Conservation (phyloP, 1,140 invertebrate species). For the Mesaphorura yosii region DNA sequence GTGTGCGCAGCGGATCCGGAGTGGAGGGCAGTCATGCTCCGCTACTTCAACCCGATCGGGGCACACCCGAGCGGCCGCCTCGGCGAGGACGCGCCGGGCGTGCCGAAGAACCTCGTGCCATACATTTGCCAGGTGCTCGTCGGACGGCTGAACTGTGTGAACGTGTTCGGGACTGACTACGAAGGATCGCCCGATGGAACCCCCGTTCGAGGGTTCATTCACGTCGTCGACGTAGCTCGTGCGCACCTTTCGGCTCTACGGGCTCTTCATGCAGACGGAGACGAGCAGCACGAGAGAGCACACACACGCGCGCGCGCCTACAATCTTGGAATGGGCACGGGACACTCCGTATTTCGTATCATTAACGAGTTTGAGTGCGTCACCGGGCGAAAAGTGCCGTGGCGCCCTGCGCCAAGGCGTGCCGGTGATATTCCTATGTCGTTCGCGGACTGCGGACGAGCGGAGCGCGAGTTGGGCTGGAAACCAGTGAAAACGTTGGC, state of each 20-base stretch:
- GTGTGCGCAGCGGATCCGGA: constrained; percentile 64
- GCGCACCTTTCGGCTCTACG: constrained; percentile 81
- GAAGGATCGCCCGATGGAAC: constrained; percentile 91
- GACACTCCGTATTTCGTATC: constrained; percentile 85
- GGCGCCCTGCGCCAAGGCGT: constrained; percentile 60
- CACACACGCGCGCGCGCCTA: no score
- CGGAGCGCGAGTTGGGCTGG: constrained; percentile 69
- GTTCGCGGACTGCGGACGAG: constrained; percentile 69
- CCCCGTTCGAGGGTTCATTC: no score
- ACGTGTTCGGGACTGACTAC: constrained; percentile 88
- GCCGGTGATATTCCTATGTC: constrained; percentile 72
- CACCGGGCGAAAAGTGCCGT: constrained; percentile 58
- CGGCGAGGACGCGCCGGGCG: constrained; percentile 91
- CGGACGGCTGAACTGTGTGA: constrained; percentile 61
- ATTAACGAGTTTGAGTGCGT: constrained; percentile 72
- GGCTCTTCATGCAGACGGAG: constrained; percentile 45
- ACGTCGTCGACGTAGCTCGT: constrained; percentile 75
- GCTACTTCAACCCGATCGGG: constrained; percentile 98
- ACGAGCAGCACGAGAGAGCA: constrained; percentile 58
- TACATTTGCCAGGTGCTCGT: constrained; percentile 92
- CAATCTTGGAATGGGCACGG: constrained; percentile 89
- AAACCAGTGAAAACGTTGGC: constrained; percentile 58
- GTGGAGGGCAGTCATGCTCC: constrained; percentile 67
- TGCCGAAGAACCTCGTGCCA: constrained; percentile 96
- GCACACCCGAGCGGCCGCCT: constrained; percentile 88